Evolutionary conservation across 2,797 vertebrate genomes (phyloP).

Genomic region (Clarias fuscus): DNA sequence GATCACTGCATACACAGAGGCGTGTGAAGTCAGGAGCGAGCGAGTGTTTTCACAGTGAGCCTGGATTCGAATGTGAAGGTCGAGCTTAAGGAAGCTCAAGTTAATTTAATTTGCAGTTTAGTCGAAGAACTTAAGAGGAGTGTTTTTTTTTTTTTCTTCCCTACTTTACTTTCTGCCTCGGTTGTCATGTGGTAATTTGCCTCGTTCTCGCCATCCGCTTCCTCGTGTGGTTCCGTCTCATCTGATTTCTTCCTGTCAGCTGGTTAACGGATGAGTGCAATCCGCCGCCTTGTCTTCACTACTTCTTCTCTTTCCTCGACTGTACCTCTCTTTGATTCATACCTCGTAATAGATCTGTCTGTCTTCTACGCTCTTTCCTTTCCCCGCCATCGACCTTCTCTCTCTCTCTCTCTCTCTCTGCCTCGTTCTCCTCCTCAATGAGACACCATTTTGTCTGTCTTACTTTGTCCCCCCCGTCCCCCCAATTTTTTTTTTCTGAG

Average conservation of each 20-base stretch:
- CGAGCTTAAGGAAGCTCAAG: not conserved
- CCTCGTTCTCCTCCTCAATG: constrained; percentile 29
- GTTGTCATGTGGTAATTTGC: constrained; percentile 17
- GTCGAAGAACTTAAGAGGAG: not conserved
- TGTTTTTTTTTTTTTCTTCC: not conserved
- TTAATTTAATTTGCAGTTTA: no score
- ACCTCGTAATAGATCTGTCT: constrained; percentile 42
- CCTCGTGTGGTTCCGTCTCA: constrained; percentile 38
- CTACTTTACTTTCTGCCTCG: no score
- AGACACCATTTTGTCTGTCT: constrained; percentile 13
- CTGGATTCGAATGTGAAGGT: not conserved
- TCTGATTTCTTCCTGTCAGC: constrained; percentile 38
- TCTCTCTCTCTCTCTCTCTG: constrained; percentile 39
- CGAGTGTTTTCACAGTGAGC: not conserved
- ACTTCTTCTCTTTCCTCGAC: constrained; percentile 26
- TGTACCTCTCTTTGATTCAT: constrained; percentile 28
- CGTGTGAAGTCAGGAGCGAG: not conserved
- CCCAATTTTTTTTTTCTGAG: constrained; percentile 45
- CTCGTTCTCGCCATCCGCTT: not conserved
- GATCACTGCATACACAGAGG: not conserved
- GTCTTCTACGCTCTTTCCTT: constrained; percentile 15
- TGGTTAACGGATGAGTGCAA: constrained; percentile 34
- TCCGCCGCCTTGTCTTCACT: constrained; percentile 27
- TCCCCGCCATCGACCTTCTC: constrained; percentile 20
- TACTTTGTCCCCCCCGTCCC: constrained; percentile 20